A percentile compares a stretch with the other conserved stretches of the same genome.
These are phyloP conservation scores for Larimichthys polyactis DNA, from an alignment of 2,113 vertebrate genomes.

Conservation along the genomic window DNA sequence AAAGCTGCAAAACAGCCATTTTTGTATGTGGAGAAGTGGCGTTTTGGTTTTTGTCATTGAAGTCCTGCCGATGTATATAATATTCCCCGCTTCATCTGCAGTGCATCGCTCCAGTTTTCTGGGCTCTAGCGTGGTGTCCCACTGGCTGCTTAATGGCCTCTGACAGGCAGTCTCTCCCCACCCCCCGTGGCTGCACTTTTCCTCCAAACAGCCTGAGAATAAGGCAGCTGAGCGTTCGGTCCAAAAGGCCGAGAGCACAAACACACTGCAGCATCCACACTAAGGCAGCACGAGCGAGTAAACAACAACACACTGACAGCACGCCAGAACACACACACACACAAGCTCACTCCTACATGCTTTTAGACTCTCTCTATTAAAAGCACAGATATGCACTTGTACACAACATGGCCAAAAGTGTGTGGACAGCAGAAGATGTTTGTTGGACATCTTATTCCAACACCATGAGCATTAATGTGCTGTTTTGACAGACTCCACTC, in stretches of 20 bases:
- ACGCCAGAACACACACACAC: slow-evolving; percentile 4
- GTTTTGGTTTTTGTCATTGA: slow-evolving; percentile 24
- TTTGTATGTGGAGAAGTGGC: neutral
- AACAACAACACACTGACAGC: slow-evolving; percentile 24
- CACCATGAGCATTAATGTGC: neutral
- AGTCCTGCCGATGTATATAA: slow-evolving; percentile 19
- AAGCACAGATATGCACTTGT: slow-evolving; percentile 5
- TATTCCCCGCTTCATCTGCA: slow-evolving; percentile 35
- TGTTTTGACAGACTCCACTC: neutral
- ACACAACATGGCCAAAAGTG: neutral
- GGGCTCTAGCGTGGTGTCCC: slow-evolving; percentile 44
- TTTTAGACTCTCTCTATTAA: slow-evolving; percentile 40
- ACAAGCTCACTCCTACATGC: slow-evolving; percentile 22
- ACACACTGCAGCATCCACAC: slow-evolving; percentile 57
- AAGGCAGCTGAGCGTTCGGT: slow-evolving; percentile 26
- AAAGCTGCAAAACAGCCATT: neutral
- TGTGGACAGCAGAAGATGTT: slow-evolving; percentile 2
- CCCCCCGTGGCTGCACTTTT: slow-evolving; percentile 54
- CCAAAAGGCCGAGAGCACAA: slow-evolving; percentile 54
- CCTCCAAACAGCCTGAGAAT: slow-evolving; percentile 50
- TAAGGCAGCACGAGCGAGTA: slow-evolving; percentile 10
- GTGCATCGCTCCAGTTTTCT: slow-evolving; percentile 40
- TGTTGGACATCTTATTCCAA: neutral
- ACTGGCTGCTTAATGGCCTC: slow-evolving; percentile 67
- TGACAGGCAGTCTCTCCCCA: slow-evolving; percentile 45